A percentile compares a stretch with the other conserved stretches of the same genome.
Evolutionary conservation across 2,113 vertebrate species (phyloP).

Genomic region (Phasianus colchicus): DNA sequence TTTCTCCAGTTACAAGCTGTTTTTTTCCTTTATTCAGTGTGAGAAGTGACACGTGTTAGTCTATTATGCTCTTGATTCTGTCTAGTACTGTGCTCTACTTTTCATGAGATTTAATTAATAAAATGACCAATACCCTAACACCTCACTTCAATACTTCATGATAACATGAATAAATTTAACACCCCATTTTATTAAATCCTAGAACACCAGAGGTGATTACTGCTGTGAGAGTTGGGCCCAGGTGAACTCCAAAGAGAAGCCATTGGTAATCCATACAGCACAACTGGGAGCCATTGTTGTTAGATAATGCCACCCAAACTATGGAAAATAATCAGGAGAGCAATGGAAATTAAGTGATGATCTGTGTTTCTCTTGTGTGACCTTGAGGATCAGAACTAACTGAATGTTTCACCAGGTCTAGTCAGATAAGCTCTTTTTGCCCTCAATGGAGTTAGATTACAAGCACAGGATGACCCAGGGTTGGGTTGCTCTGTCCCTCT

Average conservation of each 20-base stretch:
- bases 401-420: background rate
- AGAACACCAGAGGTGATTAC: background rate
- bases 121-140: background rate
- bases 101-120: background rate
- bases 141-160: background rate
- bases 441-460: background rate
- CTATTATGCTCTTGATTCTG: background rate
- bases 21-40: background rate
- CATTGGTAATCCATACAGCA: background rate
- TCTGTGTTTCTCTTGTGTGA: background rate
- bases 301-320: background rate
- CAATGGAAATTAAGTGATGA: background rate
- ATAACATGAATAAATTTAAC: background rate
- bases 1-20: background rate
- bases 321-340: background rate
- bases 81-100: background rate
- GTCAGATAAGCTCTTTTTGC: background rate
- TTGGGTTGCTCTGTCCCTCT: background rate
- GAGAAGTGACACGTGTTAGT: background rate
- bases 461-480: background rate
- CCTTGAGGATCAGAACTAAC: background rate
- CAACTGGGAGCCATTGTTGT: background rate
- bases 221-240: background rate
- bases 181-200: background rate
- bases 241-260: background rate